These are phyloP conservation scores for Clamator glandarius DNA, from an alignment of 2,797 vertebrate species.

Conservation along the genomic window DNA sequence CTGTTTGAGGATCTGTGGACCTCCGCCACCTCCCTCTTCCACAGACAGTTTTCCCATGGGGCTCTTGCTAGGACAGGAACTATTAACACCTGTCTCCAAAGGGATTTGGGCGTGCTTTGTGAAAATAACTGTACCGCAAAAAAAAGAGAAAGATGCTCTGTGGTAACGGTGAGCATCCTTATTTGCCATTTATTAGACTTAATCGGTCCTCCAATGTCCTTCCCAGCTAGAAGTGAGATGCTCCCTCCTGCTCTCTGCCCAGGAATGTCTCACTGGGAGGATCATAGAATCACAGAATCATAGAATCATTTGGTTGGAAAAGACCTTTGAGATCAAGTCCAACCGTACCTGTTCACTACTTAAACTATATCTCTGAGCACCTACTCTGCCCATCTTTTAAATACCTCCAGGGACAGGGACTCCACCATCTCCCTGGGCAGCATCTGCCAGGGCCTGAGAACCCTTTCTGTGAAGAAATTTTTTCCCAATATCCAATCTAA, in stretches of 20 bases:
- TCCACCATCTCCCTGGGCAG: too few species aligned
- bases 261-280: not conserved
- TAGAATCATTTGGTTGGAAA: too few species aligned
- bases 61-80: not conserved
- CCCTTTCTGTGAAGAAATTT: too few species aligned
- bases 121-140: not conserved
- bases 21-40: not conserved
- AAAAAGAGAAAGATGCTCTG: not conserved
- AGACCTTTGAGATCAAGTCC: too few species aligned
- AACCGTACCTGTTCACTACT: too few species aligned
- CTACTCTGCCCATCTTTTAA: too few species aligned
- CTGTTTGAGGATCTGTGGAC: not conserved
- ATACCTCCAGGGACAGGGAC: too few species aligned
- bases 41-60: rapidly evolving
- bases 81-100: not conserved
- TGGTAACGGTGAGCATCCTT: not conserved
- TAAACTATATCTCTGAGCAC: too few species aligned
- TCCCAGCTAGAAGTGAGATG: not conserved
- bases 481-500: too few species aligned
- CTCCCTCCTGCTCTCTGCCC: not conserved
- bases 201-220: not conserved
- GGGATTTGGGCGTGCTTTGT: not conserved
- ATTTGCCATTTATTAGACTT: not conserved
- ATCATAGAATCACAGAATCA: too few species aligned
- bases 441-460: too few species aligned